These are phyloP conservation scores for Polypedilum pembai DNA, from an alignment of 1,140 invertebrate genomes.

Conservation along the genomic window DNA sequence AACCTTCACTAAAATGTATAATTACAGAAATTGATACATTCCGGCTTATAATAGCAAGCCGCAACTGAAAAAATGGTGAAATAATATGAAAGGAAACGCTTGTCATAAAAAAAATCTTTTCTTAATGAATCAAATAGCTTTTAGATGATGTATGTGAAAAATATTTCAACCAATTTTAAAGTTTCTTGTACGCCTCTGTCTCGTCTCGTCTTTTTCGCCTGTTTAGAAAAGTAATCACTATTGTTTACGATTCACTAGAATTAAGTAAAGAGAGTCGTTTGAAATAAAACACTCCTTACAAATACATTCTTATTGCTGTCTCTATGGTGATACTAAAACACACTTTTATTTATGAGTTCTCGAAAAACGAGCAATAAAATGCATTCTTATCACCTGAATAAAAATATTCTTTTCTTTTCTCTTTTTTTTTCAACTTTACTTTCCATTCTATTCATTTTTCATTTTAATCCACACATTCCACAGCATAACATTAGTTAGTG, in stretches of 20 bases:
- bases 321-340: neutral
- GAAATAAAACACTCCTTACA: no score
- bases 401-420: neutral
- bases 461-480: no score
- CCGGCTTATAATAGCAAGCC: neutral
- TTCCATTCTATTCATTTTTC: no score
- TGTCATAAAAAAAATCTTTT: neutral
- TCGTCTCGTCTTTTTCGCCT: neutral
- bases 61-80: neutral
- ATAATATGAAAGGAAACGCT: neutral
- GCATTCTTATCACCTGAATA: slow-evolving; percentile 12
- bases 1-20: slow-evolving; percentile 2
- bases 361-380: slow-evolving; percentile 18
- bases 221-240: no score
- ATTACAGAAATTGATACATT: slow-evolving; percentile 14
- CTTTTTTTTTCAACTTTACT: no score
- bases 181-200: neutral
- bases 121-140: neutral
- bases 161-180: neutral
- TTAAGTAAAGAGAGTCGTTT: no score
- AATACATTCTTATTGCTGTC: neutral
- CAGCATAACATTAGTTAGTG: no score
- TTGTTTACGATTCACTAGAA: no score
- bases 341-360: neutral
- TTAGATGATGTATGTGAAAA: slow-evolving; percentile 17